Conservation (phyloP, 2,797 vertebrate genomes). For the Pogonophryne albipinna region DNA sequence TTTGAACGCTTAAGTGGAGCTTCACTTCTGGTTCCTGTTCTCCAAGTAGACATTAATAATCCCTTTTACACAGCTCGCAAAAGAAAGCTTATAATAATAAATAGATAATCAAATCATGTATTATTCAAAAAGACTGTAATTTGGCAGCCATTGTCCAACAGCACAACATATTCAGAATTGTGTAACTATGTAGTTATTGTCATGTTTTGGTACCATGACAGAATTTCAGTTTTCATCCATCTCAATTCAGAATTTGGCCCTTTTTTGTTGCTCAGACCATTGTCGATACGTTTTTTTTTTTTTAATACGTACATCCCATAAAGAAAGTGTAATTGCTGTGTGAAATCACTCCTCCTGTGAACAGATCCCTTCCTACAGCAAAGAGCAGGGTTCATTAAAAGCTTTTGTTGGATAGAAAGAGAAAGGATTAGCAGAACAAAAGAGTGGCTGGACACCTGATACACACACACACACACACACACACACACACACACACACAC, state of each 20-base stretch:
- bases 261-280: not conserved
- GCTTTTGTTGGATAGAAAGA: constrained; percentile 58
- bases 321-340: constrained; percentile 28
- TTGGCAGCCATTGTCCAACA: not conserved
- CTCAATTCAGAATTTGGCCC: not conserved
- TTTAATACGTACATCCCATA: not conserved
- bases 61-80: too few relatives aligned
- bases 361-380: constrained; percentile 16
- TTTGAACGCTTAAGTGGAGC: too few relatives aligned
- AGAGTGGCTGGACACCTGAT: constrained; percentile 53
- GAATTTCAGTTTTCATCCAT: not conserved
- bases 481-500: constrained; percentile 10
- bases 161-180: not conserved
- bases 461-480: constrained; percentile 28
- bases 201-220: not conserved
- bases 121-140: not conserved
- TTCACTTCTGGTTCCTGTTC: too few relatives aligned
- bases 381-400: constrained; percentile 55
- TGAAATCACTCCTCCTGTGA: constrained; percentile 17
- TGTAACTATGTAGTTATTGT: not conserved
- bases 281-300: not conserved
- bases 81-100: not conserved
- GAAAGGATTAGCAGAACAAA: constrained; percentile 65
- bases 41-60: too few relatives aligned
- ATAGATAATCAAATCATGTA: not conserved